These are phyloP conservation scores for Chaenodraco wilsoni DNA, from an alignment of 2,797 vertebrate genomes.

Conservation along the genomic window DNA sequence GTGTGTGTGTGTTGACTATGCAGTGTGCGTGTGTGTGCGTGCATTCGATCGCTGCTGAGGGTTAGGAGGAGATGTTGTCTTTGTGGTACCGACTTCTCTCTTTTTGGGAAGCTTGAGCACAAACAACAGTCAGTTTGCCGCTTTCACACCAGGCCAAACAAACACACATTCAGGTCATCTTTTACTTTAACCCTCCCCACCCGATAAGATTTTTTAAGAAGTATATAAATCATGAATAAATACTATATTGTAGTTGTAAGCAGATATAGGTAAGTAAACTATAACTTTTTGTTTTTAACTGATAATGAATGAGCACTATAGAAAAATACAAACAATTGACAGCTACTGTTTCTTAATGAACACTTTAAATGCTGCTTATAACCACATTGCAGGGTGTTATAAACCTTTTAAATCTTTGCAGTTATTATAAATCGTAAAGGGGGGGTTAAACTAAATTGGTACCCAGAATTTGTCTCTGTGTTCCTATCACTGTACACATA, in stretches of 20 bases:
- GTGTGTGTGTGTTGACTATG: slow-evolving; percentile 18
- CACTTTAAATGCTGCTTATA: not conserved
- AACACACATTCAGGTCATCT: slow-evolving; percentile 42
- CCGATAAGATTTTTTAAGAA: no score
- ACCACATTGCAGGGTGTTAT: slow-evolving; percentile 31
- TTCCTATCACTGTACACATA: slow-evolving; percentile 57
- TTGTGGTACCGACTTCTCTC: slow-evolving; percentile 68
- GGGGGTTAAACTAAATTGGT: slow-evolving; percentile 26
- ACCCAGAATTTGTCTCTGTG: slow-evolving; percentile 31
- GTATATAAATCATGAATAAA: no score
- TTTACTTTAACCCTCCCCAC: slow-evolving; percentile 17
- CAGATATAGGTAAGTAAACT: not conserved
- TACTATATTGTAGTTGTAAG: slow-evolving; percentile 9
- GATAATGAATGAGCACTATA: not conserved
- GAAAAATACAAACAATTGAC: not conserved
- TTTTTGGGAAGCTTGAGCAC: slow-evolving; percentile 62
- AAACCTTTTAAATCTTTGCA: not conserved
- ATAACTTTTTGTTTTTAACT: not conserved
- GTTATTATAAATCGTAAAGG: slow-evolving; percentile 12
- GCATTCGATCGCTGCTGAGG: slow-evolving; percentile 44
- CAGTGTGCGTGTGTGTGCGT: slow-evolving; percentile 8
- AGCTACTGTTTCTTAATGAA: not conserved
- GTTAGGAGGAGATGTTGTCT: slow-evolving; percentile 62
- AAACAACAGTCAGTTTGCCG: slow-evolving; percentile 55
- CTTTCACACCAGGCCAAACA: slow-evolving; percentile 28